Evolutionary conservation across 2,113 vertebrate species (phyloP).

Genomic region (Oreochromis spilurus): DNA sequence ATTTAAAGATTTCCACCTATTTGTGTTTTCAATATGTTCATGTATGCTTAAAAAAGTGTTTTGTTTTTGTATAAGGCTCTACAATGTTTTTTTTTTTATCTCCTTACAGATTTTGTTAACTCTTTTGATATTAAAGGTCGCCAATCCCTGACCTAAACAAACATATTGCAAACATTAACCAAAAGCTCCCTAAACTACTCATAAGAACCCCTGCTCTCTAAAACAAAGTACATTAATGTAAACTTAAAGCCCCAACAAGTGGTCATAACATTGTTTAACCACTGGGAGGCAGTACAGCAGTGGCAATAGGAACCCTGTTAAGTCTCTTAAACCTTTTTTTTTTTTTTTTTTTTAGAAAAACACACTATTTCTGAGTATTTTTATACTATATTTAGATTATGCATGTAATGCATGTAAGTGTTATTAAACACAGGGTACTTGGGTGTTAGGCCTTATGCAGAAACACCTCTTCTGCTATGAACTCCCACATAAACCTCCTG

Average conservation of each 20-base stretch:
- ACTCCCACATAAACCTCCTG: neutral
- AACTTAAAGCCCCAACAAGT: neutral
- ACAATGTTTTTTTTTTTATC: too few relatives aligned
- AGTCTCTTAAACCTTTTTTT: neutral
- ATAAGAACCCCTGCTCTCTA: neutral
- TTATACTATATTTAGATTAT: fast-evolving
- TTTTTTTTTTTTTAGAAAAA: neutral
- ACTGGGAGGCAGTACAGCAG: slow-evolving; percentile 22
- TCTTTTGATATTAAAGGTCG: neutral
- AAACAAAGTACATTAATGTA: neutral
- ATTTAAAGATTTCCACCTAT: neutral
- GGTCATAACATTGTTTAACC: neutral
- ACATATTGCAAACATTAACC: neutral
- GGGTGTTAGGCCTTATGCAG: neutral
- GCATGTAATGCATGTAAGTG: neutral
- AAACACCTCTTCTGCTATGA: neutral
- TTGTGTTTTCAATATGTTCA: neutral
- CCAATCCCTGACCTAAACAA: neutral
- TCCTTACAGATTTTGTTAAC: neutral
- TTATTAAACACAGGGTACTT: neutral
- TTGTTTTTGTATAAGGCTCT: neutral
- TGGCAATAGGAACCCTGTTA: neutral
- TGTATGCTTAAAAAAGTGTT: neutral
- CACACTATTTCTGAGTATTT: neutral
- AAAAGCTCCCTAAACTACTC: neutral